Percentiles rank a stretch among this genome's conserved stretches.
Evolutionary conservation across 1,140 invertebrate genomes (phyloP).

Genomic region (Leptinotarsa defecta): DNA sequence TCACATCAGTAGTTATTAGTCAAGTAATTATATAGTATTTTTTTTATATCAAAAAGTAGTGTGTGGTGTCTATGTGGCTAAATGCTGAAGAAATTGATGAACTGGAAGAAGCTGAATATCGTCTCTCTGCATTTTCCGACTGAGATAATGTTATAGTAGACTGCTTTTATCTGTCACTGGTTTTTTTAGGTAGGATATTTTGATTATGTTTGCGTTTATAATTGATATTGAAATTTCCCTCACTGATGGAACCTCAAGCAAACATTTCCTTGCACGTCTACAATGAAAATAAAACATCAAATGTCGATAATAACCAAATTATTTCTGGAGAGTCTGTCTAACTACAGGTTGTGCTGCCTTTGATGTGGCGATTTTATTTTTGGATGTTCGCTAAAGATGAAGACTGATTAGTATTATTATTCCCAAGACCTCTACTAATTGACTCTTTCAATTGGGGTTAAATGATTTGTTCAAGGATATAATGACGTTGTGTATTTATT

Average conservation of each 20-base stretch:
- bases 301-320: too few relatives aligned
- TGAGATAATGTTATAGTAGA: not conserved
- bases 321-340: too few relatives aligned
- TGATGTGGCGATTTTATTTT: not conserved
- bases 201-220: not conserved
- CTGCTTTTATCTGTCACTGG: not conserved
- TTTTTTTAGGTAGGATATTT: not conserved
- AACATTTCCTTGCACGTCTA: too few relatives aligned
- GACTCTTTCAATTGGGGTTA: constrained; percentile 30
- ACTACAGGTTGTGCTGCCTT: too few relatives aligned
- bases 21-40: not conserved
- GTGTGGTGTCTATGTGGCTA: not conserved
- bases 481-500: not conserved
- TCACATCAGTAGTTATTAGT: not conserved
- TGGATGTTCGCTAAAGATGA: not conserved
- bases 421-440: constrained; percentile 13
- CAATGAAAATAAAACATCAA: too few relatives aligned
- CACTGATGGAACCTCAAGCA: not conserved
- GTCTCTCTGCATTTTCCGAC: not conserved
- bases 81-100: constrained; percentile 5
- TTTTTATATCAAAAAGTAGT: not conserved
- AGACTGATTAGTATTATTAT: not conserved
- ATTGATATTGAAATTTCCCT: not conserved
- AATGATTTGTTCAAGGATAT: constrained; percentile 25
- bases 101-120: constrained; percentile 2